A percentile compares a stretch with the other conserved stretches of the same genome.
Evolutionary conservation across 2,113 vertebrate species (phyloP).

Genomic region (Heterotis niloticus): DNA sequence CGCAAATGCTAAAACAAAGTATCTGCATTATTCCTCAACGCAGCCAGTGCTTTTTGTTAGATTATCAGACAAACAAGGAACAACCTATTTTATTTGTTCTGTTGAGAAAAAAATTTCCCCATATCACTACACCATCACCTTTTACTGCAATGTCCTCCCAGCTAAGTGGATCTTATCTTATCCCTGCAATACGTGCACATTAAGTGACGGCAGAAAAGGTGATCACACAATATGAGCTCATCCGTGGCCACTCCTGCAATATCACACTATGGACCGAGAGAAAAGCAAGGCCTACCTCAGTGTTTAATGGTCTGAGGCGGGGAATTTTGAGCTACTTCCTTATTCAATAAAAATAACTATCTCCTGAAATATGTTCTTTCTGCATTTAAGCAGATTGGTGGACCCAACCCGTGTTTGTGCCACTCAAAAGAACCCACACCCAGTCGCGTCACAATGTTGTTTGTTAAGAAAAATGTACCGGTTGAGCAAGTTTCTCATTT

Average conservation of each 20-base stretch:
- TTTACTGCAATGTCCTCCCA: background rate
- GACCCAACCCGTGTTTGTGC: background rate
- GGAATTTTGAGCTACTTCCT: background rate
- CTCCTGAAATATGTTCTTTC: background rate
- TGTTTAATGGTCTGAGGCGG: background rate
- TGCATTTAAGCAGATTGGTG: too few relatives aligned
- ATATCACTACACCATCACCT: background rate
- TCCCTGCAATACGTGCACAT: background rate
- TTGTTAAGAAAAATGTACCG: background rate
- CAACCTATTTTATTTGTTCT: too few relatives aligned
- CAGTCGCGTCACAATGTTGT: background rate
- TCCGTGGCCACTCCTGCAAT: background rate
- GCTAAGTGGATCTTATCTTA: background rate
- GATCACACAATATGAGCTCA: background rate
- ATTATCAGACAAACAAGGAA: too few relatives aligned
- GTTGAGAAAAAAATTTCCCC: too few relatives aligned
- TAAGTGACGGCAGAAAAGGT: background rate
- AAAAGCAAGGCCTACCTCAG: background rate
- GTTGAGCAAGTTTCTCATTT: conserved; percentile 1
- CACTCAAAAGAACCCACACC: background rate
- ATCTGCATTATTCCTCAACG: too few relatives aligned
- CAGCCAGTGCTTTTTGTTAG: too few relatives aligned
- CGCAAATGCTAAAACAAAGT: too few relatives aligned
- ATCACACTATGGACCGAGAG: background rate
- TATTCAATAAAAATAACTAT: background rate